phyloP scores from a whole-genome alignment of 2,113 vertebrate species.

The Dipodomys merriami region DNA sequence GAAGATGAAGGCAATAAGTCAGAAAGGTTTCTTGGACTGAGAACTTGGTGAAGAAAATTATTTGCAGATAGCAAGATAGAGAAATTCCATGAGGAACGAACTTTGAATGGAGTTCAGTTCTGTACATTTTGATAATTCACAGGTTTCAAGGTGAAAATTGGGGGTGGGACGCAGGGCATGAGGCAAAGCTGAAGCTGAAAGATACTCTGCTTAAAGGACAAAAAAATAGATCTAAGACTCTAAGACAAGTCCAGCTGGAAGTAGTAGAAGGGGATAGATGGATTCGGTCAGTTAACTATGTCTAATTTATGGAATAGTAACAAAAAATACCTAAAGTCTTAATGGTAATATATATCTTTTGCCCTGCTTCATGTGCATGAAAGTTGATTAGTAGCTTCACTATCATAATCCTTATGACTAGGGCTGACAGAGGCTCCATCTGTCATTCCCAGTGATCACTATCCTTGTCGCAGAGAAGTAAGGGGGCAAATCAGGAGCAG shows the following conservation, averaged over 20 bases:
- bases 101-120: background rate
- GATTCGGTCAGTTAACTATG: background rate
- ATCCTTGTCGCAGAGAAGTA: background rate
- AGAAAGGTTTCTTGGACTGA: conserved; percentile 14
- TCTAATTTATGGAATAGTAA: background rate
- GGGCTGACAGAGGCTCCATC: background rate
- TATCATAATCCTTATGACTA: background rate
- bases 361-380: background rate
- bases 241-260: background rate
- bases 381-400: background rate
- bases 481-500: background rate
- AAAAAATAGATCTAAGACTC: background rate
- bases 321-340: background rate
- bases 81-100: background rate
- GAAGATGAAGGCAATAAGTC: background rate
- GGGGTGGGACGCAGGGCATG: background rate
- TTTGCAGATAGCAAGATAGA: background rate
- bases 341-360: background rate
- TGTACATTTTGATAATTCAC: background rate
- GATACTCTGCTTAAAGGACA: background rate
- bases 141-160: background rate
- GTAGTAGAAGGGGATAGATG: background rate
- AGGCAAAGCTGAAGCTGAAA: background rate
- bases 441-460: background rate
- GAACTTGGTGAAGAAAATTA: background rate